Percentiles rank a stretch among this genome's conserved stretches.
Evolutionary conservation across 2,888 invertebrate species (phyloP).

Genomic region (Girardia tigrina): DNA sequence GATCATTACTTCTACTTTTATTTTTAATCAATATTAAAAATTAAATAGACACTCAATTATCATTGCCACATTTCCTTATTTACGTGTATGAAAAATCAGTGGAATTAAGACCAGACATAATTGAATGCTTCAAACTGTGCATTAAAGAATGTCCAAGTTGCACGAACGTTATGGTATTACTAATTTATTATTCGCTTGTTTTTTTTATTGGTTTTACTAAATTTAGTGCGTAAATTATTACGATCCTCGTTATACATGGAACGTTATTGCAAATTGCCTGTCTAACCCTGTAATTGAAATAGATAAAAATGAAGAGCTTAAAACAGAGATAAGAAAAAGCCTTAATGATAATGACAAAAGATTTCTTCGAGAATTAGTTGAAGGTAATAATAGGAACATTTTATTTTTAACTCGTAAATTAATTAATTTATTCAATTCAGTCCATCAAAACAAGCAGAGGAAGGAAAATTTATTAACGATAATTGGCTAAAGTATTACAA

Average conservation of each 20-base stretch:
- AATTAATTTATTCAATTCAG: too few relatives aligned
- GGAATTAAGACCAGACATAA: background rate
- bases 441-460: too few relatives aligned
- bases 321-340: background rate
- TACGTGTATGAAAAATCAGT: background rate
- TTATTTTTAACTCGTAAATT: too few relatives aligned
- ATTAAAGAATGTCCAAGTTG: background rate
- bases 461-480: too few relatives aligned
- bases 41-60: background rate
- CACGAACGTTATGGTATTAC: background rate
- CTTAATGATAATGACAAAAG: background rate
- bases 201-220: background rate
- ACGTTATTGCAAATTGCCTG: background rate
- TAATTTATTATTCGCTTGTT: background rate
- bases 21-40: too few relatives aligned
- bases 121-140: slow-evolving; percentile 2
- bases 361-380: background rate
- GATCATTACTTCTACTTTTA: too few relatives aligned
- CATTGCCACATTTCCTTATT: background rate
- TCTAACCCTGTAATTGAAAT: background rate
- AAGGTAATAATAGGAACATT: too few relatives aligned
- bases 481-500: too few relatives aligned
- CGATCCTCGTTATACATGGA: background rate
- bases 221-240: background rate
- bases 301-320: background rate